A percentile compares a stretch with the other conserved stretches of the same genome.
phyloP scores from a whole-genome alignment of 2,797 vertebrate species.

The Gymnoscopelus braueri region DNA sequence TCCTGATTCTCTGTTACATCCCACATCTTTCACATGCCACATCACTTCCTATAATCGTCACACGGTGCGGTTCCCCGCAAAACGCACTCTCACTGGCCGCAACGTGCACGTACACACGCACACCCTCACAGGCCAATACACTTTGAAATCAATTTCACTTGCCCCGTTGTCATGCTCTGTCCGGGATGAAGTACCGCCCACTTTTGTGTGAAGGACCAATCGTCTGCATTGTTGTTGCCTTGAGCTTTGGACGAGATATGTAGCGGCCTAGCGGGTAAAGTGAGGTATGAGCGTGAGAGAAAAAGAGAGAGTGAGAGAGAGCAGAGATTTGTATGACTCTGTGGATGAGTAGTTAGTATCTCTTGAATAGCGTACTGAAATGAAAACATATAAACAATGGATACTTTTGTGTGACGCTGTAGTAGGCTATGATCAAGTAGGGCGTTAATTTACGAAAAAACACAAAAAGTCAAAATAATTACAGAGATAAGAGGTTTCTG shows the following conservation, averaged over 20 bases:
- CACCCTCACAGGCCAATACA: slow-evolving; percentile 51
- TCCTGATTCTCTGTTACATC: slow-evolving; percentile 66
- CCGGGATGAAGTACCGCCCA: slow-evolving; percentile 54
- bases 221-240: slow-evolving; percentile 67
- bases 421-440: too few species aligned
- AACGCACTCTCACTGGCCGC: slow-evolving; percentile 22
- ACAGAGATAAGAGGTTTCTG: too few species aligned
- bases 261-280: slow-evolving; percentile 45
- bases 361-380: too few species aligned
- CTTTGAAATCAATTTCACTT: slow-evolving; percentile 70
- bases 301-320: slow-evolving; percentile 12
- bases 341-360: too few species aligned
- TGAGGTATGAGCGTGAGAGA: slow-evolving; percentile 57
- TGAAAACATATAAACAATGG: too few species aligned
- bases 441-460: too few species aligned
- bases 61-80: slow-evolving; percentile 40
- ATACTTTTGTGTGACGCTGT: too few species aligned
- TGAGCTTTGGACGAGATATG: slow-evolving; percentile 48
- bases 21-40: slow-evolving; percentile 52
- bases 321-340: too few species aligned
- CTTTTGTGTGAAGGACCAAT: slow-evolving; percentile 63
- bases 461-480: too few species aligned
- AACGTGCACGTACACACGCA: slow-evolving; percentile 14
- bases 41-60: slow-evolving; percentile 59
- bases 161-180: slow-evolving; percentile 63